phyloP scores from a whole-genome alignment of 2,797 vertebrate species.

The Alauda arvensis region DNA sequence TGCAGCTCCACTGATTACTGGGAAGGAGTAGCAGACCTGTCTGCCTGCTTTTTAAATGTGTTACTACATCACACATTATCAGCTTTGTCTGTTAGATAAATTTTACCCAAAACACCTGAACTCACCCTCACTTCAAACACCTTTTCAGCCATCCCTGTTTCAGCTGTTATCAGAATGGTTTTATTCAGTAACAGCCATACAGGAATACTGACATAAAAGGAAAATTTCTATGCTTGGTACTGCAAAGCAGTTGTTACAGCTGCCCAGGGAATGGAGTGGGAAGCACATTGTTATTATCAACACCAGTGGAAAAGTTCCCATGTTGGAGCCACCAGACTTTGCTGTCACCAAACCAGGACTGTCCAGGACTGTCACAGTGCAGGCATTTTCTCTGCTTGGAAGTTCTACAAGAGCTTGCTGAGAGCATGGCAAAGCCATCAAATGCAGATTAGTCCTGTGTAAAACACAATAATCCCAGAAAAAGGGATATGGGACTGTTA shows the following conservation, averaged over 20 bases:
- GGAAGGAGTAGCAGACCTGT: neutral
- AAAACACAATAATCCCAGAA: neutral
- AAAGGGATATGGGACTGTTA: neutral
- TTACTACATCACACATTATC: neutral
- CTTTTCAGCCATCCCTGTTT: neutral
- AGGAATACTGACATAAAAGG: neutral
- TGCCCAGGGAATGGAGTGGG: neutral
- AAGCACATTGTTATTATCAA: neutral
- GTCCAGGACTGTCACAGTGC: neutral
- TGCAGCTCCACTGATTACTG: neutral
- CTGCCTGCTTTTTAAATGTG: neutral
- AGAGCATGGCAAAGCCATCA: neutral
- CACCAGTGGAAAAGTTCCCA: neutral
- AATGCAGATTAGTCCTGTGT: neutral
- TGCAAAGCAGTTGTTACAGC: neutral
- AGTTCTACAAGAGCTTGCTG: neutral
- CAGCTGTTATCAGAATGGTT: neutral
- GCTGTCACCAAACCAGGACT: neutral
- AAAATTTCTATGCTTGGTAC: neutral
- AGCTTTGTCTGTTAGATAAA: neutral
- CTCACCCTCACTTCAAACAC: neutral
- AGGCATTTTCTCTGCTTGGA: neutral
- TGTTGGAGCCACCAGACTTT: neutral
- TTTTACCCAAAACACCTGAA: neutral
- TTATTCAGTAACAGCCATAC: neutral